phyloP scores from a whole-genome alignment of 2,113 vertebrate species.

The Xerus inauris region DNA sequence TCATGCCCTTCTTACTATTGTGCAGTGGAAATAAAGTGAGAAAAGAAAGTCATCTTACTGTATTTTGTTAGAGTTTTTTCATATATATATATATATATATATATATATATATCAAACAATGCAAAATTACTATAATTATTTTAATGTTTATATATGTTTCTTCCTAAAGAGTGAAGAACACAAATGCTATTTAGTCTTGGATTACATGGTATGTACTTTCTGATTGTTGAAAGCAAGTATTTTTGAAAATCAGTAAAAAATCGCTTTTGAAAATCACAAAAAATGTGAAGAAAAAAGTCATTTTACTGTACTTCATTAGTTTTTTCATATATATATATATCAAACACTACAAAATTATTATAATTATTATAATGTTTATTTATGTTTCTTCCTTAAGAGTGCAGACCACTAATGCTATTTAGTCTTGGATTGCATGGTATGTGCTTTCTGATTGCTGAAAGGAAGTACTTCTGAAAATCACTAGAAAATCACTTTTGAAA shows the following conservation, averaged over 20 bases:
- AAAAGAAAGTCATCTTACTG: neutral
- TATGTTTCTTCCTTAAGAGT: neutral
- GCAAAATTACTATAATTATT: neutral
- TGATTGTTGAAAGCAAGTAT: neutral
- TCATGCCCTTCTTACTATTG: neutral
- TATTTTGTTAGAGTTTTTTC: neutral
- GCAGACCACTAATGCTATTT: neutral
- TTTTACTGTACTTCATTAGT: neutral
- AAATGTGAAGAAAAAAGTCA: neutral
- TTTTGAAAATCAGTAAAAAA: constrained; percentile 40
- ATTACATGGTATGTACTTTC: neutral
- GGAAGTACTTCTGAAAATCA: neutral
- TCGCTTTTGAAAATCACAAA: neutral
- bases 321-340: neutral
- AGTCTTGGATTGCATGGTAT: neutral
- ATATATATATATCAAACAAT: neutral
- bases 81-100: neutral
- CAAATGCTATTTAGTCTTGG: neutral
- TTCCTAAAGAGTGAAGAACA: neutral
- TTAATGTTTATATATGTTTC: neutral
- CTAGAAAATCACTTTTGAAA: constrained; percentile 28
- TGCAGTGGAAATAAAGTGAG: neutral
- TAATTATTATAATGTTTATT: neutral
- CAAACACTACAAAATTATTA: neutral
- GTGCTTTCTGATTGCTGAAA: neutral